Evolutionary conservation across 2,888 invertebrate genomes (phyloP), one percentile per base, ranked within the genome.

Genomic region (Aspidapion aeneum): DNA sequence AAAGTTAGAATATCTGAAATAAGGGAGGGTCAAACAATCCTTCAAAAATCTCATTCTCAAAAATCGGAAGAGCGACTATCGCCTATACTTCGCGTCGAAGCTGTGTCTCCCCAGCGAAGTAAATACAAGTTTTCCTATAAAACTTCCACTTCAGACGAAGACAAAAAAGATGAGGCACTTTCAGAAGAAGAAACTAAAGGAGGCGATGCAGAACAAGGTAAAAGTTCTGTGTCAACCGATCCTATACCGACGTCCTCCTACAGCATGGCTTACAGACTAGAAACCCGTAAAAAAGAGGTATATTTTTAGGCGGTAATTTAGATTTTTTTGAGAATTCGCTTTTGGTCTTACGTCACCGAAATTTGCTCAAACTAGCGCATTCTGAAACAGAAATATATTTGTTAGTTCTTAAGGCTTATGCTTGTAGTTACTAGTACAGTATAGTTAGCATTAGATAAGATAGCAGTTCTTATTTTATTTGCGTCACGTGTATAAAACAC

Each of bases 211-310:
- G 68, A 67, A 72, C 67, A 75, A 81, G 81, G 80, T 81, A 80
- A 77, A 73, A 70, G 70, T 72, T 76, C 74, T 74, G 78, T 79
- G 79, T 78, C 78, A 77, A 77, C 79, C 75, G 79, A 79, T 70
- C 62, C 74, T 75, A 75, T 74, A 73, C 77, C 76, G 75, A 74
- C 78, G 76, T 77, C 80, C 74, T 75, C 79, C 77, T 77, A 79
- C 79, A 81, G 82, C 82, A 82, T 82, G 82, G 82, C 82, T 82
- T 82, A 75, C 76, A 77, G 77, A 77, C 76, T 81, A 81, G 80
- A 79, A 73, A 77, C 78, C 74, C 76, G 76, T 73, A 75, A 79
- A 35, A 35, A 35, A 74, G 80, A 81, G 79, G 80, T 81, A 80
- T 75, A 75, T 66, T 69, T 67, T 62, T 66, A 70, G 64, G 66